Evolutionary conservation across 2,797 vertebrate genomes (phyloP), one percentile per base, ranked within the genome.

Genomic region (Prunella strophiata): DNA sequence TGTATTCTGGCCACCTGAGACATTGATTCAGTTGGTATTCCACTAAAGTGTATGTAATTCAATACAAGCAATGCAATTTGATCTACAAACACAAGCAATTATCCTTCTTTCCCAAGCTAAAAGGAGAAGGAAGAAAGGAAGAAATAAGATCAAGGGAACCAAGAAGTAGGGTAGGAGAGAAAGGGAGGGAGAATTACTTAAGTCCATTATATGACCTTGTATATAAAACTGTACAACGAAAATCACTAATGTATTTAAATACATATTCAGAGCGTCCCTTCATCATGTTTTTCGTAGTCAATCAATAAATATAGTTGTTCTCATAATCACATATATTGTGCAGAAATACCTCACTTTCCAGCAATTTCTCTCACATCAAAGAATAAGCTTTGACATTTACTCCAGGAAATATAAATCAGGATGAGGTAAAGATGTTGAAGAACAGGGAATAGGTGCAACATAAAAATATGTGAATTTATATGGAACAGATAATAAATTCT

Each of bases 401-500:
- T 34, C 26, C 1, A 0, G 4, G 1, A 72, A 75, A 68, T 9
- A 4, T 34, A n/a, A 34, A 45, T 2, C 2, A 82, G 26, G 7
- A 43, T 30, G 32, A 68, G 4, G 5, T 48, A 61, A 84, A 89
- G 18, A 38, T 32, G 2, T 9, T 48, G 16, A 82, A 87, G 2
- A 12, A 23, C 50, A 71, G 1, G 4, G 8, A 82, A 65, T 32
- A 62, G 1, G 1, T 43, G 11, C 3, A 54, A 19, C 15, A 34
- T 29, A 73, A 79, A 78, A 68, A 58, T 51, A 26, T 0, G 0
- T 47, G 23, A 18, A 79, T 16, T 12, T 58, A 32, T 54, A 30
- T 1, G 3, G 2, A 78, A 26, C 5, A 72, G 18, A 50, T 51
- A 0, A 58, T 29, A 68, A 88, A 47, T 76, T 88, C 7, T 50